These are phyloP conservation scores for Acrocephalus arundinaceus DNA, from an alignment of 2,113 vertebrate species.

Conservation along the genomic window DNA sequence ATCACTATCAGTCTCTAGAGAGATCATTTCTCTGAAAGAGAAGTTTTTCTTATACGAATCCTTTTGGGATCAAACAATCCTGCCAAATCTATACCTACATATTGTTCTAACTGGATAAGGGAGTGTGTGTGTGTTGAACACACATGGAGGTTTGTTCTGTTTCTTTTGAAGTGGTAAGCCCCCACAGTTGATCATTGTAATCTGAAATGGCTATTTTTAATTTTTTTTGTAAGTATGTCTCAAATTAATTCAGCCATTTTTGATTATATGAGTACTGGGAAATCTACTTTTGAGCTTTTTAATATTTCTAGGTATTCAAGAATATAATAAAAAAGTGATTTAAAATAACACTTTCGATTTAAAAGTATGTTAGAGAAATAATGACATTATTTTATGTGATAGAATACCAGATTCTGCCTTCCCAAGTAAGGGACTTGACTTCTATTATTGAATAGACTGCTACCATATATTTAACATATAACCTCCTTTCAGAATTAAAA, in stretches of 20 bases:
- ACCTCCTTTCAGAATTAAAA: slow-evolving; percentile 47
- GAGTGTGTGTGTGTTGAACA: not conserved
- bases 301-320: not conserved
- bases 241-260: slow-evolving; percentile 6
- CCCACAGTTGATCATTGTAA: not conserved
- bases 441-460: slow-evolving; percentile 19
- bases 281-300: not conserved
- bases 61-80: slow-evolving; percentile 52
- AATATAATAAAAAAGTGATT: not conserved
- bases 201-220: not conserved
- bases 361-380: slow-evolving; percentile 19
- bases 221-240: not conserved
- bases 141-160: not conserved
- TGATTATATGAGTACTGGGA: not conserved
- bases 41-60: slow-evolving; percentile 20
- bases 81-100: slow-evolving; percentile 5
- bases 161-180: not conserved
- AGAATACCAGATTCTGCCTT: slow-evolving; percentile 20
- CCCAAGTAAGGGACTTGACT: not conserved
- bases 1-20: slow-evolving; percentile 32
- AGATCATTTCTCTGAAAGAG: slow-evolving; percentile 49
- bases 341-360: not conserved
- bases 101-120: not conserved
- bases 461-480: slow-evolving; percentile 51
- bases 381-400: slow-evolving; percentile 18